Base-by-base conservation (phyloP, 2,888 invertebrate species). In the Siphonodentalium dalli region DNA sequence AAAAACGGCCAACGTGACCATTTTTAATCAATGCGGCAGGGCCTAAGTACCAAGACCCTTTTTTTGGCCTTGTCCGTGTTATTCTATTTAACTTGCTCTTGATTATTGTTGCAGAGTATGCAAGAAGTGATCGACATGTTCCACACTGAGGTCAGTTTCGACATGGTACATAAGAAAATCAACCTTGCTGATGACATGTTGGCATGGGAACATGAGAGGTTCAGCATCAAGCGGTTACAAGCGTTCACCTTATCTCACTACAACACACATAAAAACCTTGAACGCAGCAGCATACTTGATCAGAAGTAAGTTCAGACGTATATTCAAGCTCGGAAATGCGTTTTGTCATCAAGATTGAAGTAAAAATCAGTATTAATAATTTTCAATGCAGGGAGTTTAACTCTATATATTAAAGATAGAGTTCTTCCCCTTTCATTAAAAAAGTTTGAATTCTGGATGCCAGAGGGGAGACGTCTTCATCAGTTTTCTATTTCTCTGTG, bases 151-250 rank as follows among this genome's bases (percentile, higher is more conserved):
- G 69, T 68, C 1, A 52, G 65, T 38, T 71, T 79, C 41, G 67
- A 68, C 21, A 71, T 79, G 76, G 69, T 77, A 7, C 95, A 97
- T 75, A 97, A 97, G 84, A 98, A 98, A 85, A 98, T 99, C 68
- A 96, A 96, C 84, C 84, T 98, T 48, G 94, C 93, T 0, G 94
- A 96, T 46, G 91, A 92, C 66, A 86, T 89, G 49, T 82, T 96
- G 26, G 91, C 94, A 0, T 99, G 98, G 98, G 96, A 97, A 75
- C 98, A 99, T 76, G 98, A 99, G 82, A 85, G 93, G 64, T 98
- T 91, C 83, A 95, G 94, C 79, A 93, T 98, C 68, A 87, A 92
- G 62, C 85, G 95, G 61, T 86, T 96, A 72, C 90, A 94, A 0
- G 95, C 95, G 0, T 92, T 96, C 76, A 97, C 97, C 0, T 72